Conservation (phyloP, 2,888 invertebrate genomes). For the Calliphora vomitoria region DNA sequence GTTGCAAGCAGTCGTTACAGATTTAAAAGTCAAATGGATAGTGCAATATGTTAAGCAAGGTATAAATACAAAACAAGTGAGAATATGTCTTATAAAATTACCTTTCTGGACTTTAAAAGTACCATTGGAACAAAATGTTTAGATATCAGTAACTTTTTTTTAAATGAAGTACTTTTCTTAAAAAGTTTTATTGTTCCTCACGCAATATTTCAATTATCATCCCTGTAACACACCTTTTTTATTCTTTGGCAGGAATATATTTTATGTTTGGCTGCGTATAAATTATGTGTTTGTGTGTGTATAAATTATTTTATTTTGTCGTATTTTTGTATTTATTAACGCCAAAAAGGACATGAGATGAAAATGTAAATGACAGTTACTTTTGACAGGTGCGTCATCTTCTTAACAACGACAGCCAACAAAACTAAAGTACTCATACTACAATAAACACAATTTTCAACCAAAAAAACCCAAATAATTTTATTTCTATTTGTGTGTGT, state of each 20-base stretch:
- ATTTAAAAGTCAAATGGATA: no score
- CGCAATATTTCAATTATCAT: background rate
- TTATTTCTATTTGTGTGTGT: background rate
- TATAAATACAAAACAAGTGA: background rate
- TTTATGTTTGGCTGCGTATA: conserved; percentile 8
- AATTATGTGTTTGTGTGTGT: background rate
- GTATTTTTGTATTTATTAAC: conserved; percentile 62
- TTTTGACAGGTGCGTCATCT: conserved; percentile 74
- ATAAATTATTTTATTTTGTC: conserved; percentile 8
- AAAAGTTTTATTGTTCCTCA: background rate
- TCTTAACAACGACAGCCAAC: conserved; percentile 47
- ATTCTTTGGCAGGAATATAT: background rate
- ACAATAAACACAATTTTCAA: conserved; percentile 9
- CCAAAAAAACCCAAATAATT: background rate
- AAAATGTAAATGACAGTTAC: conserved; percentile 74
- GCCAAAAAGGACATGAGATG: conserved; percentile 68
- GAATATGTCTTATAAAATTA: background rate
- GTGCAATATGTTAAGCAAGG: background rate
- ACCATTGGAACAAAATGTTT: background rate
- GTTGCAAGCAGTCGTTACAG: no score
- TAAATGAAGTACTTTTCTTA: background rate
- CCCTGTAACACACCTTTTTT: conserved; percentile 45
- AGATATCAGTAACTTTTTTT: background rate
- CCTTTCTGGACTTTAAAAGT: background rate
- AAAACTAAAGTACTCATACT: conserved; percentile 36